These are phyloP conservation scores for Brachyptera putata DNA, from an alignment of 2,888 invertebrate species.

Conservation along the genomic window DNA sequence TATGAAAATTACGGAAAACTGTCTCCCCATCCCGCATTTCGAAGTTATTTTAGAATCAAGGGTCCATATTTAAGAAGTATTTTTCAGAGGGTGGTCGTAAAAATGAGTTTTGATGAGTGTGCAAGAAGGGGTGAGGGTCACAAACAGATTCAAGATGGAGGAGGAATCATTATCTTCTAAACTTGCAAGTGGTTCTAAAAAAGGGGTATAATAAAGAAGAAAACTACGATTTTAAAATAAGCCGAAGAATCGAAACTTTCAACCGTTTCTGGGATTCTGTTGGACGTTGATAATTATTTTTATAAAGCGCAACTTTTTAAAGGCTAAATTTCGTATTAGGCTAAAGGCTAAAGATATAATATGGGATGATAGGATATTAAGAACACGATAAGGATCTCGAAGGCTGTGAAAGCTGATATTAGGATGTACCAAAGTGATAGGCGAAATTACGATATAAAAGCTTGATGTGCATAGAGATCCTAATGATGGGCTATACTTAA, in stretches of 20 bases:
- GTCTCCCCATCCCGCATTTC: neutral
- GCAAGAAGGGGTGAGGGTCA: neutral
- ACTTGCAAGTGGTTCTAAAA: too few relatives aligned
- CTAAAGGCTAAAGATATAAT: neutral
- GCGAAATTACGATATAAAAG: slow-evolving; percentile 7
- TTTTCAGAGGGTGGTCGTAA: neutral
- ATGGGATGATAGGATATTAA: neutral
- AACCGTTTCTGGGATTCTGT: too few relatives aligned
- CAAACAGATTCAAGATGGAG: neutral
- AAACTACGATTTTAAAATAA: too few relatives aligned
- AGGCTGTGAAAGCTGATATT: slow-evolving; percentile 10
- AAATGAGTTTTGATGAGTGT: slow-evolving; percentile 12
- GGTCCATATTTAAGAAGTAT: slow-evolving; percentile 11
- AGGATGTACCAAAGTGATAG: neutral
- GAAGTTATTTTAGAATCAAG: neutral
- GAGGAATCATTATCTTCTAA: too few relatives aligned
- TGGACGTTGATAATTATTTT: too few relatives aligned
- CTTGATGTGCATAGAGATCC: neutral
- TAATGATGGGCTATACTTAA: slow-evolving; percentile 19
- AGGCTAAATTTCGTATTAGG: too few relatives aligned
- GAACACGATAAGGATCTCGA: neutral
- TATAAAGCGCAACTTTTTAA: too few relatives aligned
- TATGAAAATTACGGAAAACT: neutral
- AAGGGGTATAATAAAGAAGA: too few relatives aligned
- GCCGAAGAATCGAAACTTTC: too few relatives aligned